Percentiles rank a stretch among this genome's conserved stretches.
Evolutionary conservation across 2,797 vertebrate genomes (phyloP).

Genomic region (Myiothlypis chrysogaster): DNA sequence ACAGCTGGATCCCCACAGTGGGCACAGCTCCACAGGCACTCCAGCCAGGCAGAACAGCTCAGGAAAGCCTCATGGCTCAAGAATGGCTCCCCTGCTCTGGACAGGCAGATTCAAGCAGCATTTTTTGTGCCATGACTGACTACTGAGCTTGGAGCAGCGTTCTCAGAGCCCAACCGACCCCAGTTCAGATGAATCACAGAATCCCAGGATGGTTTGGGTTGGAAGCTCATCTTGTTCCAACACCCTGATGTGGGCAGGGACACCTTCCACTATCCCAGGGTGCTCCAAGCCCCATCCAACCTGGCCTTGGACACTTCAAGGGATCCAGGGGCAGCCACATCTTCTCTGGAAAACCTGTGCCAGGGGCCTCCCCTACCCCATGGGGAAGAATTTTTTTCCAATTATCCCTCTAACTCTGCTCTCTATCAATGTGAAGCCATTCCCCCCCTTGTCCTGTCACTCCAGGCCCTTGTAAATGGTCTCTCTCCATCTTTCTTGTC

Average conservation of each 20-base stretch:
- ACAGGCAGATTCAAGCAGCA: not conserved
- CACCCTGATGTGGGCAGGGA: not conserved
- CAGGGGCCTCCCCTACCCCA: not conserved
- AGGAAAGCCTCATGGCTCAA: rapidly evolving
- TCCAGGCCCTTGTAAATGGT: not conserved
- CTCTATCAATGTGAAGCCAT: not conserved
- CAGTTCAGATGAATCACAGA: not conserved
- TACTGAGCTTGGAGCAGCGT: not conserved
- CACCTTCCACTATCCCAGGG: rapidly evolving
- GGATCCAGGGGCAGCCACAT: not conserved
- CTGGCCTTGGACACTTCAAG: not conserved
- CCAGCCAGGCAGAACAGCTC: not conserved
- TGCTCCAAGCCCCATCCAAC: rapidly evolving
- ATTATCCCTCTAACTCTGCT: not conserved
- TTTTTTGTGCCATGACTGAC: not conserved
- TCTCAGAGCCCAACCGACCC: rapidly evolving
- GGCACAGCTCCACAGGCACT: rapidly evolving
- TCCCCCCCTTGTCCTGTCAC: not conserved
- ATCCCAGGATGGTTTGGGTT: not conserved
- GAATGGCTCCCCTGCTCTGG: not conserved
- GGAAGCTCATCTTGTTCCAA: not conserved
- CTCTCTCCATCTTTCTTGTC: not conserved
- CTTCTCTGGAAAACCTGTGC: not conserved
- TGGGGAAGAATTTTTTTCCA: not conserved
- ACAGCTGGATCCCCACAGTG: rapidly evolving